phyloP scores from a whole-genome alignment of 1,140 invertebrate species.

The Orchesella cincta region DNA sequence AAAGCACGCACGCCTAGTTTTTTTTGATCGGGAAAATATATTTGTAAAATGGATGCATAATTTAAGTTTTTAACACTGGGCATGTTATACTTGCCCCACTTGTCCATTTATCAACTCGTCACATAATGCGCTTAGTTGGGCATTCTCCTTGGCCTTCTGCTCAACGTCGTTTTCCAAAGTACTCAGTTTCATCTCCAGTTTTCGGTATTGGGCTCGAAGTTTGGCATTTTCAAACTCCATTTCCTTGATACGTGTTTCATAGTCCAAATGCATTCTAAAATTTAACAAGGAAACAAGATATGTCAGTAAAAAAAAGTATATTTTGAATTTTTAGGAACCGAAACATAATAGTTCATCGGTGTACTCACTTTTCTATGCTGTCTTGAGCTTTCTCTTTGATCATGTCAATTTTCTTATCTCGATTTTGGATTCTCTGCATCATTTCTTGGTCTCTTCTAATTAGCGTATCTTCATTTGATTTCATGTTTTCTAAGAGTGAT shows the following conservation, averaged over 20 bases:
- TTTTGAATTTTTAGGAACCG: no score
- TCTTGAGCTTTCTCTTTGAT: constrained; percentile 33
- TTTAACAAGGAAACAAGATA: not conserved
- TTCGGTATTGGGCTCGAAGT: constrained; percentile 31
- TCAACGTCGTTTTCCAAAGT: constrained; percentile 38
- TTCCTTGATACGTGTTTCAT: constrained; percentile 20
- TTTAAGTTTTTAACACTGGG: not conserved
- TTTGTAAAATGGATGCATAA: not conserved
- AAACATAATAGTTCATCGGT: no score
- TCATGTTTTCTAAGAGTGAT: constrained; percentile 44
- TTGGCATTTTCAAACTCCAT: constrained; percentile 30
- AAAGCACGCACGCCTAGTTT: not conserved
- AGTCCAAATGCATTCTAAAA: constrained; percentile 26
- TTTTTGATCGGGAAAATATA: not conserved
- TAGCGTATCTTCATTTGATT: constrained; percentile 44
- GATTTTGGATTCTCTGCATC: constrained; percentile 41
- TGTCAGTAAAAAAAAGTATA: no score
- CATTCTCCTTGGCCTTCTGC: constrained; percentile 41
- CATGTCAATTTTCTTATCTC: constrained; percentile 27
- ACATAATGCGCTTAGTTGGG: constrained; percentile 32
- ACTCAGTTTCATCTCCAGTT: constrained; percentile 31
- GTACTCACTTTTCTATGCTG: constrained; percentile 21
- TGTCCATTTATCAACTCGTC: constrained; percentile 39
- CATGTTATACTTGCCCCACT: not conserved
- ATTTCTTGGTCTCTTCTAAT: constrained; percentile 45